Percentiles rank a stretch among this genome's conserved stretches.
phyloP scores from a whole-genome alignment of 2,888 invertebrate genomes.

The Drosophila pegasa region DNA sequence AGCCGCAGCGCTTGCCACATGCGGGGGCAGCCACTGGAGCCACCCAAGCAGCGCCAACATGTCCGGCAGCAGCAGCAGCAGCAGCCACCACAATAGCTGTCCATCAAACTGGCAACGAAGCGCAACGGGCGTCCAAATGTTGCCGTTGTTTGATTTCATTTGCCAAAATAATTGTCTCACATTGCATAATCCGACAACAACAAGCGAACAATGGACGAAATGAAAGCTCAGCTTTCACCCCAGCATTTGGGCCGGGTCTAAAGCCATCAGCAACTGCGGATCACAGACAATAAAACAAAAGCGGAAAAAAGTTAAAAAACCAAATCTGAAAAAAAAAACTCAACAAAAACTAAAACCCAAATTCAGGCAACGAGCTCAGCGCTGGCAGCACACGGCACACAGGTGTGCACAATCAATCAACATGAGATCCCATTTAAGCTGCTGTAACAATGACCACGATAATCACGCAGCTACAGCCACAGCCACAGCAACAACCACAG shows the following conservation, averaged over 20 bases:
- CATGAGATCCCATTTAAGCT: constrained; percentile 78
- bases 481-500: background rate
- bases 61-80: constrained; percentile 54
- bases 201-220: constrained; percentile 39
- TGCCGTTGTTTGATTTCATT: constrained; percentile 31
- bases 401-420: constrained; percentile 81
- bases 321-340: constrained; percentile 16
- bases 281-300: constrained; percentile 58
- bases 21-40: constrained; percentile 52
- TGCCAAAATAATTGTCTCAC: constrained; percentile 64
- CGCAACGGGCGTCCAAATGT: constrained; percentile 49
- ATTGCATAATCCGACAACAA: constrained; percentile 50
- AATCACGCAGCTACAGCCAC: constrained; percentile 46
- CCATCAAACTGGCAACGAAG: constrained; percentile 70
- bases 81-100: constrained; percentile 49
- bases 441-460: constrained; percentile 72
- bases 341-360: constrained; percentile 20
- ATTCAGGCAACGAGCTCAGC: constrained; percentile 40
- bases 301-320: constrained; percentile 22
- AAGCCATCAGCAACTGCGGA: constrained; percentile 57
- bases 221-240: constrained; percentile 63
- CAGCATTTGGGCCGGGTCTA: constrained; percentile 31
- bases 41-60: constrained; percentile 70
- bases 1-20: constrained; percentile 44
- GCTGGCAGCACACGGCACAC: constrained; percentile 48